Base-by-base conservation (phyloP, 2,113 vertebrate species). In the Pseudorasbora parva region DNA sequence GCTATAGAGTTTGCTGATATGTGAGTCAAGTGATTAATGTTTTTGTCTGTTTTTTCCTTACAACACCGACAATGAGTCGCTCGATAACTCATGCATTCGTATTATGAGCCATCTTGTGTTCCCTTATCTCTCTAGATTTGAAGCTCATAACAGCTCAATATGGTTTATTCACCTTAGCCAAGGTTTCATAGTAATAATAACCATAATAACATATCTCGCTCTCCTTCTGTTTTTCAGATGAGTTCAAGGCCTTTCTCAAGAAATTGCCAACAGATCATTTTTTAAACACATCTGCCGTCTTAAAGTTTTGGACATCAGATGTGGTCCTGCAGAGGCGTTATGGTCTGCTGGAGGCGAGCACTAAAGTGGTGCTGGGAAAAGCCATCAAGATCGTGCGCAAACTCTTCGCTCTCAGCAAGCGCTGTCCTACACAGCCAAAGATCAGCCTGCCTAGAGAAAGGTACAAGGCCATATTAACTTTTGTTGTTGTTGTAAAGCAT, bases 341-440 rank as follows among this genome's bases (percentile, higher is more conserved):
- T 71, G 92, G 95, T 84, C 95, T 97, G 91, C 90, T 99, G 92
- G 95, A 96, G 85, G 91, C 92, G 85, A 95, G 93, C 90, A 88
- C 96, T 72, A 94, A 95, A 85, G 87, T 95, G 86, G 93, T 98
- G 0, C 90, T 95, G 83, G 93, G 92, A 77, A 99, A 99, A 92
- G 95, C 94, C 43, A 95, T 95, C 72, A 95, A 96, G 47, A 94
- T 97, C 1, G 90, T 98, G 87, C 96, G 95, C 69, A 95, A 98
- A 41, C 95, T 99, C 87, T 99, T 98, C 93, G 96, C 96, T 75
- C 95, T 99, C 86, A 98, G 97, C 92, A 98, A 98, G 87, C 97
- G 95, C 84, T 99, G 98, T 91, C 96, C 93, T 14, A 95, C 95
- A 84, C 97, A 97, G 19, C 97, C 97, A 47, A 95, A 84, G 89